These are phyloP conservation scores for Labia minor DNA, from an alignment of 2,888 invertebrate species.

Conservation along the genomic window DNA sequence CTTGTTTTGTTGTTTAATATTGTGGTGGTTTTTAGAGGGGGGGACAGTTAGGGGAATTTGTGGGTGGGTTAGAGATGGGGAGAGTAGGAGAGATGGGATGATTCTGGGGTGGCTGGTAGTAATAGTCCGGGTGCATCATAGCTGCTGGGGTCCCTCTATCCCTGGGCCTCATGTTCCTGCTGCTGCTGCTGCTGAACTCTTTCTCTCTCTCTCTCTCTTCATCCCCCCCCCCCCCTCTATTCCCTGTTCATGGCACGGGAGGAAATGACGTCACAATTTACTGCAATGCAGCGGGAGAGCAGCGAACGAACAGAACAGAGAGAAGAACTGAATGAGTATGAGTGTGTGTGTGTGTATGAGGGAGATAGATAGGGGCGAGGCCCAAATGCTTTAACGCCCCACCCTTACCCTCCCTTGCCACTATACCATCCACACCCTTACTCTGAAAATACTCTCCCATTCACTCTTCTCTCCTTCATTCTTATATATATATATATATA, in stretches of 20 bases:
- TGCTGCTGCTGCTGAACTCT: neutral
- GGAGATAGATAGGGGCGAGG: slow-evolving; percentile 1
- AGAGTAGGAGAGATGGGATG: no score
- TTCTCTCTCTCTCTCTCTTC: slow-evolving; percentile 13
- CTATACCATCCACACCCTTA: neutral
- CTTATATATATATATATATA: no score
- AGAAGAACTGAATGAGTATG: neutral
- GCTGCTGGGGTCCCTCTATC: neutral
- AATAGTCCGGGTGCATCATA: neutral
- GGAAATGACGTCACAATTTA: slow-evolving; percentile 25
- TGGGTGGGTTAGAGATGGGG: no score
- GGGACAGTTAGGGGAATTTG: no score
- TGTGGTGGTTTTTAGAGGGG: neutral
- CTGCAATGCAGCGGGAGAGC: slow-evolving; percentile 23
- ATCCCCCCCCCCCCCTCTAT: slow-evolving; percentile 17
- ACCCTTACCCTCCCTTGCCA: neutral
- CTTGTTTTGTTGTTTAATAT: neutral
- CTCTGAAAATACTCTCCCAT: no score
- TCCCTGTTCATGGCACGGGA: slow-evolving; percentile 15
- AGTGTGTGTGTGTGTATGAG: no score
- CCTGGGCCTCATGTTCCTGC: neutral
- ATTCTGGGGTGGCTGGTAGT: no score
- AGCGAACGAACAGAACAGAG: neutral
- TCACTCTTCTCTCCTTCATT: no score
- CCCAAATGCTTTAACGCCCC: neutral